Evolutionary conservation across 2,888 invertebrate species (phyloP), one percentile per base, ranked within the genome.

Genomic region (Gastracanthus pulcherrimus): DNA sequence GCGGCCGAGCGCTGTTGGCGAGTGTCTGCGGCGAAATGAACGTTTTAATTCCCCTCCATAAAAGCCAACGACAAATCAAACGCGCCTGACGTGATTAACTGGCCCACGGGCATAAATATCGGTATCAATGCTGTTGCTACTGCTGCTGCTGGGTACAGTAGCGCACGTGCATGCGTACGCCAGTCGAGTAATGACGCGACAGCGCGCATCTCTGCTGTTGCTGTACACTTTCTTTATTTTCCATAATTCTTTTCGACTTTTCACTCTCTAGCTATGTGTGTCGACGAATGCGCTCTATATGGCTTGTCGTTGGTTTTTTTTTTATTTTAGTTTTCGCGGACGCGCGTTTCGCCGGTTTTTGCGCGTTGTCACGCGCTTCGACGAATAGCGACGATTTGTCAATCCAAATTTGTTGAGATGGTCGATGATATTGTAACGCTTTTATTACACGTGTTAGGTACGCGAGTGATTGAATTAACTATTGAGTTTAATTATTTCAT

Each of bases 51-150:
- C 90, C 89, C 90, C 90, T 89, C 48, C 89, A 90, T 90, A 90
- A 90, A 90, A 90, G 90, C 90, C 89, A 88, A 90, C 90, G 90
- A 91, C 91, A 91, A 91, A 91, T 91, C 90, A 91, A 90, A 90
- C 89, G 87, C 88, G 88, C 89, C 87, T 89, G 91, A 91, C 91
- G 90, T 91, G 91, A 91, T 91, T 90, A 91, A 91, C 90, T 90
- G 91, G 88, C 79, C 45, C 45, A 48, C 87, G 87, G 86, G 87
- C 90, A 89, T 90, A 90, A 91, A 91, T 91, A 91, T 91, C 89
- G 89, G 88, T 90, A 91, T 91, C 91, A 90, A 91, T 91, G 89
- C 89, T 19, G 13, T 16, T 41, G 41, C 34, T 23, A n/a, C 38
- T 34, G 67, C 45, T 88, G n/a, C 41, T 9, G n/a, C 7, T 19